These are phyloP conservation scores for Sarotherodon lohbergeri DNA, from an alignment of 2,113 vertebrate genomes.

Conservation along the genomic window DNA sequence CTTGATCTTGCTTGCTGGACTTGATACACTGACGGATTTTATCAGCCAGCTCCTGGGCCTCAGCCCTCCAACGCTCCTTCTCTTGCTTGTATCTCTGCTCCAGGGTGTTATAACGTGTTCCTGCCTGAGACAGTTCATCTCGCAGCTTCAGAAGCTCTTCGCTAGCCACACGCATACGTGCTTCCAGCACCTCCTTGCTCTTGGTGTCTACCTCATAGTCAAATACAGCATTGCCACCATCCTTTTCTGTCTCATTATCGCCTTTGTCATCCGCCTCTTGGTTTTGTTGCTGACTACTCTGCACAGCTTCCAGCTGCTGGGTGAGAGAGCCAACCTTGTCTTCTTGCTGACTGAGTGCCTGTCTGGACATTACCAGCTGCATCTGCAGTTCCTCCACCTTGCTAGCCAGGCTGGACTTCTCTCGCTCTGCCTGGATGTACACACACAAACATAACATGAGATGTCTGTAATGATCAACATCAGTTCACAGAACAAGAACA, in stretches of 20 bases:
- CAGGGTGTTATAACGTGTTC: constrained; percentile 59
- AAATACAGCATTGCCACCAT: constrained; percentile 1
- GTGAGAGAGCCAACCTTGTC: constrained; percentile 69
- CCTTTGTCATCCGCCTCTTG: constrained; percentile 1
- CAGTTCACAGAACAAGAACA: neutral
- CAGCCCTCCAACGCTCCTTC: constrained; percentile 71
- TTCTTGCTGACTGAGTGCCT: constrained; percentile 73
- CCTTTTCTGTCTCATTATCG: constrained; percentile 6
- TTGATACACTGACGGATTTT: constrained; percentile 76
- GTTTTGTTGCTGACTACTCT: constrained; percentile 28
- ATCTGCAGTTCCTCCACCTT: constrained; percentile 77
- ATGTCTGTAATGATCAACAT: neutral
- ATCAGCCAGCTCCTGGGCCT: constrained; percentile 73
- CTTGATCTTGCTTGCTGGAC: constrained; percentile 74
- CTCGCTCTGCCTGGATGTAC: constrained; percentile 70
- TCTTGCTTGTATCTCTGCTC: constrained; percentile 72
- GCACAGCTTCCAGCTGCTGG: constrained; percentile 66
- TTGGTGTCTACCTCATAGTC: constrained; percentile 71
- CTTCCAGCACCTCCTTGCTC: constrained; percentile 71
- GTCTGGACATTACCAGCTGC: constrained; percentile 71
- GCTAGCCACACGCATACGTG: constrained; percentile 61
- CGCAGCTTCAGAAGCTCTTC: constrained; percentile 70
- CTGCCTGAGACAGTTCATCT: constrained; percentile 72
- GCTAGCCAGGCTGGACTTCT: constrained; percentile 66
- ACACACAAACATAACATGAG: neutral